Conservation (phyloP, 2,888 invertebrate species). For the Melolontha melolontha region DNA sequence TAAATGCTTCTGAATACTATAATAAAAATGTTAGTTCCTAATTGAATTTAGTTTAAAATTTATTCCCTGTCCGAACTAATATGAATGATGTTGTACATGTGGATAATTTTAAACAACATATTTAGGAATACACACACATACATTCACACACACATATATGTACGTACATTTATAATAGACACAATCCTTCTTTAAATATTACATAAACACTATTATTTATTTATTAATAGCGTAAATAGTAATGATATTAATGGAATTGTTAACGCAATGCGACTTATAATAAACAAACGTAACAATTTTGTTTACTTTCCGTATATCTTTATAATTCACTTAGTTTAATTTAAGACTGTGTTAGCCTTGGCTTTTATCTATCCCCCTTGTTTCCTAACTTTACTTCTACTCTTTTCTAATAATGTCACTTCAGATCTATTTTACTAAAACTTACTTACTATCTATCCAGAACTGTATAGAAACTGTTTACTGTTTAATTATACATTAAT, state of each 20-base stretch:
- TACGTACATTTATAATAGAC: conserved; percentile 17
- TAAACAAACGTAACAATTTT: conserved; percentile 29
- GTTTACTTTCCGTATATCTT: conserved; percentile 33
- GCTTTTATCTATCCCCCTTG: conserved; percentile 34
- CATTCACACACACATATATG: too few relatives aligned
- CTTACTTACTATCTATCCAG: not conserved
- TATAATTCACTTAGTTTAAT: conserved; percentile 37
- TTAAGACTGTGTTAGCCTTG: conserved; percentile 28
- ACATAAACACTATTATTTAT: conserved; percentile 34
- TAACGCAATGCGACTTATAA: conserved; percentile 21
- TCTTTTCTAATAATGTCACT: not conserved
- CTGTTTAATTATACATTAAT: conserved; percentile 15
- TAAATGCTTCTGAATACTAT: too few relatives aligned
- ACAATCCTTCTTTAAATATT: conserved; percentile 28
- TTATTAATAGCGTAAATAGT: conserved; percentile 32
- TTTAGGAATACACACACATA: not conserved
- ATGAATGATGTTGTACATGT: too few relatives aligned
- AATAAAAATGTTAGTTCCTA: too few relatives aligned
- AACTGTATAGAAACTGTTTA: conserved; percentile 6
- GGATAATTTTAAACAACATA: not conserved
- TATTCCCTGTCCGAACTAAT: too few relatives aligned
- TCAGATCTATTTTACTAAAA: not conserved
- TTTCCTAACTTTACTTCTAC: not conserved
- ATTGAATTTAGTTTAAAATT: too few relatives aligned
- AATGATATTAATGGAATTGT: conserved; percentile 33